Evolutionary conservation across 2,113 vertebrate species (phyloP), one percentile per base, ranked within the genome.

Genomic region (Centropus unirufus): DNA sequence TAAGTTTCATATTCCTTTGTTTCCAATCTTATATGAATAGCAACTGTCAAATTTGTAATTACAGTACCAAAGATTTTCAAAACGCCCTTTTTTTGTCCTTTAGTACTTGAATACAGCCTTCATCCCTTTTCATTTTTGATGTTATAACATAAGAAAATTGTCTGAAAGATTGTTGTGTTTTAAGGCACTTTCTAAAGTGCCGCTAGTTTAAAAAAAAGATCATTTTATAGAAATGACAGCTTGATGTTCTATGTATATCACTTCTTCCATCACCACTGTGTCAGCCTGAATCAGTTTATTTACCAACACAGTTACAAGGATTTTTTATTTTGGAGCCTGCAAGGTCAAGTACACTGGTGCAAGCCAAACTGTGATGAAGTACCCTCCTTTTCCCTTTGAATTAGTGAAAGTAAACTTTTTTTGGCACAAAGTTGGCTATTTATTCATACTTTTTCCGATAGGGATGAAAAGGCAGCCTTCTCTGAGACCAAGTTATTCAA

Each of bases 251-350:
- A 52, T 67, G 64, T 70, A 73, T 93, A 94, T 94, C 62, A 70
- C 87, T 92, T 89, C 81, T 97, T 77, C 84, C 47, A 77, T 91
- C 75, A 76, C 32, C 68, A 27, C 64, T 15, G 27, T 83, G 90
- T 80, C 92, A 94, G 77, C 70, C 89, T 69, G 51, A 34, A 88
- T 93, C 72, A 63, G n/a, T 86, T 91, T 92, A 77, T 91, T 95
- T 83, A 88, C 32, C 79, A 88, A 44, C 67, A 36, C 6, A n/a
- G 58, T 73, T 58, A 52, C 14, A 29, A 86, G 24, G 32, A 47
- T 40, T 74, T 54, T 75, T 81, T 83, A 18, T 51, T 88, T 77
- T 84, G 52, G 5, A 93, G 77, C 93, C 57, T 91, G 73, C 70
- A 95, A 95, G 91, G 83, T 90, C 87, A 93, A 73, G 16, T n/a